Evolutionary conservation across 2,113 vertebrate species (phyloP).

Genomic region (Burhinus bistriatus): DNA sequence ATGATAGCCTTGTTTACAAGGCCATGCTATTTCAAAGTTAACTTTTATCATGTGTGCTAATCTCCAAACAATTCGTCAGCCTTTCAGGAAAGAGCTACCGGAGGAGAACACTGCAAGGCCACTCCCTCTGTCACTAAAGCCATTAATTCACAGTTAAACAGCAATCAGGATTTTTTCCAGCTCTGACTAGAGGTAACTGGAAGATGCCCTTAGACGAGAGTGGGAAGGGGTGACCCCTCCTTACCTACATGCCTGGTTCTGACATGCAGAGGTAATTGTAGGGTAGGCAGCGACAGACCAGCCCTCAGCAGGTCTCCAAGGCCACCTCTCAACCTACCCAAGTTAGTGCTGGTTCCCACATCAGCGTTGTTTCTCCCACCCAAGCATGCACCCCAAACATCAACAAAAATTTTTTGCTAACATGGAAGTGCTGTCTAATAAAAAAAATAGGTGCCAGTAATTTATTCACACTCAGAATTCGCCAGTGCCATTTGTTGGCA

Average conservation of each 20-base stretch:
- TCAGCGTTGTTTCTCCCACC: background rate
- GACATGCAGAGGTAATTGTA: background rate
- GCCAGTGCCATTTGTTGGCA: background rate
- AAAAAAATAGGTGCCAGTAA: background rate
- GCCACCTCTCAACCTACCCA: background rate
- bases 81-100: background rate
- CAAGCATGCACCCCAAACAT: background rate
- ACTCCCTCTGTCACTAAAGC: background rate
- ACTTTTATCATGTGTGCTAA: background rate
- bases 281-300: background rate
- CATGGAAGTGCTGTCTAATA: background rate
- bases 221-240: background rate
- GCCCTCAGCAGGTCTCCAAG: background rate
- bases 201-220: background rate
- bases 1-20: background rate
- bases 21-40: background rate
- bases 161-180: background rate
- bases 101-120: background rate
- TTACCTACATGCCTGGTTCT: background rate
- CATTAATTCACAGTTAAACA: background rate
- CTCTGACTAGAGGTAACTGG: background rate
- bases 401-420: background rate
- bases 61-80: background rate
- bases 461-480: background rate
- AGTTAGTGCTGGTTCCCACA: accelerated